Evolutionary conservation across 2,797 vertebrate genomes (phyloP), one percentile per base, ranked within the genome.

Genomic region (Philypnodon macrostomus): DNA sequence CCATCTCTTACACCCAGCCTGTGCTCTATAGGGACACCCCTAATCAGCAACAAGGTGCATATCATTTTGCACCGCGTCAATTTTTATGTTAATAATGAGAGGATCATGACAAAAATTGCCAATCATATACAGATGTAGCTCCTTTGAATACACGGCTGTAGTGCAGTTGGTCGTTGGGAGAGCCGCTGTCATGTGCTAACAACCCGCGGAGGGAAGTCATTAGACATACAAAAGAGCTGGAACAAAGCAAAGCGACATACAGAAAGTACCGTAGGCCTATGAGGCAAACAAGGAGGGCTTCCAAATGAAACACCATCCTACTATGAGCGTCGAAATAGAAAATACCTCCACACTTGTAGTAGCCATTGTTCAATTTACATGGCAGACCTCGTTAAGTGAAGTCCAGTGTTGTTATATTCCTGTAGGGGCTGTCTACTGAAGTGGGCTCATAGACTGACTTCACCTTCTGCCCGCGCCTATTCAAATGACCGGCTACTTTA

Each of bases 61-160:
- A 90, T 89, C 73, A 92, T 88, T 88, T 88, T 90, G 88, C 91
- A 84, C 76, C 89, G 88, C 93, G 92, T 96, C 95, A 96, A 92
- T 95, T 95, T 91, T 92, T 93, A 94, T 95, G 93, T 94, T 96
- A 97, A 98, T 98, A 97, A 98, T 92, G 93, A 96, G 95, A 92
- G 97, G 92, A 97, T 98, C 95, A 98, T 98, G 93, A 97, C 93
- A 94, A 97, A 98, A 98, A 98, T 98, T 95, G 95, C 95, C 95
- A 98, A 96, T 98, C 95, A 96, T 97, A 93, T 92, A 96, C 94
- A 94, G 94, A 97, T 93, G 93, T 92, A 96, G 92, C 93, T 95
- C 87, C 92, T 95, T 93, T 94, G 94, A 95, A 97, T 93, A 93
- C 92, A 87, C 84, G 93, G 91, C 94, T 92, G 91, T 85, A 91